phyloP scores from a whole-genome alignment of 1,140 invertebrate species.

The Parasteatoda tepidariorum region DNA sequence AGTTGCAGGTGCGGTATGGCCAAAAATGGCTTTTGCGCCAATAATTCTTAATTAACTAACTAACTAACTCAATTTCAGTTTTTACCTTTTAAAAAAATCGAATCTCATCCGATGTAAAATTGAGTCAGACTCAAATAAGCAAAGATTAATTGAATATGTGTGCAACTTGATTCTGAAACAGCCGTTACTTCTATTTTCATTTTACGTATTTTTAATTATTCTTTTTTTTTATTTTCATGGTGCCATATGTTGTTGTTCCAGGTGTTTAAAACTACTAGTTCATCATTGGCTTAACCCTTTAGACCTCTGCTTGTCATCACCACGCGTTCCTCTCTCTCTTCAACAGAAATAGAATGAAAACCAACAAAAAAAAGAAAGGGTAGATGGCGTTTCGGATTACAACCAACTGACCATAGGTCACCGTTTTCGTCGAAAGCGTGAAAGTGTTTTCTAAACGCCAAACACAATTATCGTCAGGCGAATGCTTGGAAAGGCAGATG shows the following conservation, averaged over 20 bases:
- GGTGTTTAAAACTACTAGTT: conserved; percentile 49
- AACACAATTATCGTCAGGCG: neutral
- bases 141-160: too few species aligned
- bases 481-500: conserved; percentile 17
- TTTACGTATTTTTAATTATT: too few species aligned
- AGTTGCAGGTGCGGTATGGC: too few species aligned
- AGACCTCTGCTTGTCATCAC: conserved; percentile 28
- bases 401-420: conserved; percentile 36
- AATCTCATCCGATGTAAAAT: too few species aligned
- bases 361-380: neutral
- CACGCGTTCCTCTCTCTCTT: neutral
- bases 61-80: too few species aligned
- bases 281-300: conserved; percentile 58
- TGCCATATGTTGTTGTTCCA: conserved; percentile 53
- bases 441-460: neutral
- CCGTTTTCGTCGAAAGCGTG: neutral
- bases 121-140: too few species aligned
- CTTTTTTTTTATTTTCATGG: neutral
- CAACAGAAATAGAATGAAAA: neutral
- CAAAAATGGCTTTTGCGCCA: too few species aligned
- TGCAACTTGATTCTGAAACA: too few species aligned
- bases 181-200: too few species aligned
- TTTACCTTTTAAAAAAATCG: too few species aligned
- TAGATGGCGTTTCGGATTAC: conserved; percentile 2
- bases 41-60: too few species aligned